Base-by-base conservation (phyloP, 2,888 invertebrate species). In the Ophion ventricosus region DNA sequence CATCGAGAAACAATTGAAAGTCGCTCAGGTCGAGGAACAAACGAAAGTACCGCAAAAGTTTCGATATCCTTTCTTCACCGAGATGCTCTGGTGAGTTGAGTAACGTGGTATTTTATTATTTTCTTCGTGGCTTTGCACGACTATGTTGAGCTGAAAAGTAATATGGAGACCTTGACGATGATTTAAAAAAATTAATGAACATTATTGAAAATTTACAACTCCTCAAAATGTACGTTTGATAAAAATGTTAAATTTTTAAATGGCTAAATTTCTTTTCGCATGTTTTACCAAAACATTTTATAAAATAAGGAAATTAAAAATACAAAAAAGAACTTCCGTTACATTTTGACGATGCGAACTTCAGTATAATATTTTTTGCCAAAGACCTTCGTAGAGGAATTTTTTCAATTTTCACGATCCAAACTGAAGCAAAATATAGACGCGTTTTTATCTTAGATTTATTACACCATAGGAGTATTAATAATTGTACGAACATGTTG, bases 31-130 rank as follows among this genome's bases (percentile, higher is more conserved):
- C 2, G 99, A 99, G 94, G 98, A 98, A 92, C 96, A 96, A 63
- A 99, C 99, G 17, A 98, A 98, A 95, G 99, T 99, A 57, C 98
- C 99, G 0, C 97, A 98, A 90, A 99, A 99, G 94, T 99, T 99
- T 94, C 96, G 99, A 0, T 99, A 99, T 93, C 99, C 99, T 0
- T 99, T 99, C 94, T 99, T 98, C 94, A 98, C 98, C 17, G 99
- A 99, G 94, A 98, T 99, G 97, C 94, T 98, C 83, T 99, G 99
- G 99, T 93, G 89, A 80, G 88, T 82, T 56, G n/a, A 4, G 70
- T 54, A 4, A 54, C 20, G 49, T 56, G 14, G 14, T 2, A 14
- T 70, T 54, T 72, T 29, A n/a, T n/a, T n/a, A n/a, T n/a, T n/a
- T n/a, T n/a, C n/a, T n/a, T n/a, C n/a, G n/a, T n/a, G n/a, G n/a